These are phyloP conservation scores for Acanthosepion lycidas DNA, from an alignment of 2,888 invertebrate species.

Conservation along the genomic window DNA sequence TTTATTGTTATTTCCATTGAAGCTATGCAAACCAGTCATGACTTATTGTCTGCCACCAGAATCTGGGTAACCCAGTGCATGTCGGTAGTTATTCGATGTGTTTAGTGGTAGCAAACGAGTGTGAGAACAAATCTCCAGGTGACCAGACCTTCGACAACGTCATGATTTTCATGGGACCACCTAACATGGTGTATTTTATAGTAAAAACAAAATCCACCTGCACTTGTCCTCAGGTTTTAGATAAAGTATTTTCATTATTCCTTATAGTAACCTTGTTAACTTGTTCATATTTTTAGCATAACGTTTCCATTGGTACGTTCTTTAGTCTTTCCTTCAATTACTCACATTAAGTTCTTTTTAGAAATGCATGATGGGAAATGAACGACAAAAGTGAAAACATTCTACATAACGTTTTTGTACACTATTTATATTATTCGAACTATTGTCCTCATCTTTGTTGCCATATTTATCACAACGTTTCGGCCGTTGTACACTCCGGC, in stretches of 20 bases:
- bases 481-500: too few species aligned
- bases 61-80: background rate
- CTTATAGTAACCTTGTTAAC: too few species aligned
- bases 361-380: too few species aligned
- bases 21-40: background rate
- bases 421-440: background rate
- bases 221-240: background rate
- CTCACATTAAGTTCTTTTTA: too few species aligned
- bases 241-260: too few species aligned
- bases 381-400: too few species aligned
- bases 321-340: too few species aligned
- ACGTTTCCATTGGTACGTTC: too few species aligned
- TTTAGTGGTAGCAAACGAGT: background rate
- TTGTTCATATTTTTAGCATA: too few species aligned
- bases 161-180: background rate
- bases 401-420: too few species aligned
- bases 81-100: background rate
- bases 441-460: background rate
- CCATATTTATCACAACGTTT: too few species aligned
- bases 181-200: background rate
- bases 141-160: background rate
- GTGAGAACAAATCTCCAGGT: background rate
- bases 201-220: background rate
- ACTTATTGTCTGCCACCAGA: background rate
- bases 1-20: background rate